Conservation (phyloP, 2,113 vertebrate genomes). For the Zootoca vivipara region DNA sequence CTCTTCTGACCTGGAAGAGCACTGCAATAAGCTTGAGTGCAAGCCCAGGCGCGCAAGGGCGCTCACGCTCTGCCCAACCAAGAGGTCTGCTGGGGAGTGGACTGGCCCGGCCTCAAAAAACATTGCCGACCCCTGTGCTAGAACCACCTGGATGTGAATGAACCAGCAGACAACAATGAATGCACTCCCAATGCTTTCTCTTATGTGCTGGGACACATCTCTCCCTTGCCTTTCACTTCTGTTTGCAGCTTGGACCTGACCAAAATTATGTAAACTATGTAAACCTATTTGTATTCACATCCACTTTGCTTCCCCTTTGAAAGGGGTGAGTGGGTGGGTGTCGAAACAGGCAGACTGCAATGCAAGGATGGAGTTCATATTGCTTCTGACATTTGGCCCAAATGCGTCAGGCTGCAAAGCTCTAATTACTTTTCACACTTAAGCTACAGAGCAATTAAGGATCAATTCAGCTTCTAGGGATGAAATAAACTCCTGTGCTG, state of each 20-base stretch:
- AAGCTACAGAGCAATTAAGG: constrained; percentile 28
- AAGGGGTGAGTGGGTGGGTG: neutral
- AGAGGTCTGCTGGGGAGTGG: too few species aligned
- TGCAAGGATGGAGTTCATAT: neutral
- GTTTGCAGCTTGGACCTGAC: neutral
- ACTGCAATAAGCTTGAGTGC: too few species aligned
- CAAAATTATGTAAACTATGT: neutral
- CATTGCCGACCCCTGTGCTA: too few species aligned
- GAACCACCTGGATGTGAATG: neutral
- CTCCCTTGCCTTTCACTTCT: neutral
- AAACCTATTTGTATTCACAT: neutral
- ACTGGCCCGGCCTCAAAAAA: too few species aligned
- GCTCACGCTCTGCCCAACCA: too few species aligned
- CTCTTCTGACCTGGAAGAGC: too few species aligned
- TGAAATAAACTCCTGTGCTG: constrained; percentile 14
- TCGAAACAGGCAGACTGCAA: neutral
- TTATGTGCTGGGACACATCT: neutral
- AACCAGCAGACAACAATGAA: neutral
- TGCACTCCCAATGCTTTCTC: neutral
- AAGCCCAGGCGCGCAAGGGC: too few species aligned
- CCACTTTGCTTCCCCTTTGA: neutral
- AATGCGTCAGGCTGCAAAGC: constrained; percentile 8
- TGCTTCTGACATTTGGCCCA: constrained; percentile 16
- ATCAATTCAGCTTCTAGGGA: constrained; percentile 7
- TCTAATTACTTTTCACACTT: constrained; percentile 25